Evolutionary conservation across 92 coral and sea anemone species (phyloP).

Genomic region (Pocillopora meandrina): DNA sequence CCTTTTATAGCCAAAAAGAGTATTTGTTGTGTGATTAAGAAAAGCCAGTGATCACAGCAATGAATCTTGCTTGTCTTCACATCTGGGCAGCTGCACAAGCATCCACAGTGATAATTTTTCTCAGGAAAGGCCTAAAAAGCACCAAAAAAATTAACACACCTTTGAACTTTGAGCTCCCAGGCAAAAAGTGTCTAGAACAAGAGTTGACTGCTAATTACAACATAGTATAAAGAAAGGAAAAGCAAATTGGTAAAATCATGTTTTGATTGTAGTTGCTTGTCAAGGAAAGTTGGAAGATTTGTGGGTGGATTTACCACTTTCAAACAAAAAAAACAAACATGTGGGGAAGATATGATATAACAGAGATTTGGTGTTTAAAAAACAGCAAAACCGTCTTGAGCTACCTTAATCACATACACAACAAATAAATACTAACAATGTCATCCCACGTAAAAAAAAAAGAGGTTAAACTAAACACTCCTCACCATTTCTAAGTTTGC

Average conservation of each 20-base stretch:
- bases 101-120: not conserved
- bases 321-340: no score
- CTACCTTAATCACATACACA: no score
- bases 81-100: not conserved
- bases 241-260: no score
- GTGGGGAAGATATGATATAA: no score
- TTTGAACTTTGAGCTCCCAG: not conserved
- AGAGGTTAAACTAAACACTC: not conserved
- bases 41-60: not conserved
- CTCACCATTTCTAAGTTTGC: slow-evolving; percentile 93
- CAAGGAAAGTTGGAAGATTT: no score
- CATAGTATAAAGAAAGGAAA: no score
- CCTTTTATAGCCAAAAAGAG: not conserved
- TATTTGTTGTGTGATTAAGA: not conserved
- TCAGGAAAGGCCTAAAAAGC: slow-evolving; percentile 17
- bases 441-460: not conserved
- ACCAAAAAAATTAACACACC: not conserved
- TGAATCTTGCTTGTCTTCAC: not conserved
- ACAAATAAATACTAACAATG: no score
- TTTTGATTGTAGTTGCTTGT: no score
- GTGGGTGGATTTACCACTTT: no score
- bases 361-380: no score
- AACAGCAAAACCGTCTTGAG: no score
- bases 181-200: not conserved
- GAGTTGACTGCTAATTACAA: no score